These are phyloP conservation scores for Enteromius argenteus DNA, from an alignment of 2,797 vertebrate genomes.

Conservation along the genomic window DNA sequence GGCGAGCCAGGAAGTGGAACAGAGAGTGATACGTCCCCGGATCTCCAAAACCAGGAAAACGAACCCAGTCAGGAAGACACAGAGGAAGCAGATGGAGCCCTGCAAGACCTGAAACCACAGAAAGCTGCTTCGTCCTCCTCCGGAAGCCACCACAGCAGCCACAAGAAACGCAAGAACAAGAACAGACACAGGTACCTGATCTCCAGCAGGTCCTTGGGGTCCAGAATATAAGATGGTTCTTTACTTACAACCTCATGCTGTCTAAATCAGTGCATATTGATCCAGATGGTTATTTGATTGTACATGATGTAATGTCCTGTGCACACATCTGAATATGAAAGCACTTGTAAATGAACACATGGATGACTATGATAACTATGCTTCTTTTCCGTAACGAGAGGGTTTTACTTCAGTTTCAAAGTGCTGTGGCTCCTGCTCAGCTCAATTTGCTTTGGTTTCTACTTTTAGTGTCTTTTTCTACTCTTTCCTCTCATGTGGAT, in stretches of 20 bases:
- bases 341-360: background rate
- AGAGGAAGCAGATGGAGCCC: slow-evolving; percentile 90
- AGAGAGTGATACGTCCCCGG: slow-evolving; percentile 95
- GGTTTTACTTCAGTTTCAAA: background rate
- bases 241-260: too few species aligned
- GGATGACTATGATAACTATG: background rate
- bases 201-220: slow-evolving; percentile 4
- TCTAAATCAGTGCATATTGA: background rate
- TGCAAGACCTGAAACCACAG: slow-evolving; percentile 96
- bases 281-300: background rate
- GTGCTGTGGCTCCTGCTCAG: background rate
- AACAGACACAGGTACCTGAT: slow-evolving; percentile 93
- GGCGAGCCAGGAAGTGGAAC: slow-evolving; percentile 96
- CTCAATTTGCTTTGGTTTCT: background rate
- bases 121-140: slow-evolving; percentile 95
- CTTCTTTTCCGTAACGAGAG: background rate
- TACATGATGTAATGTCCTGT: background rate
- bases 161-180: slow-evolving; percentile 99
- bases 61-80: slow-evolving; percentile 95
- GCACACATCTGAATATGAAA: background rate
- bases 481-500: background rate
- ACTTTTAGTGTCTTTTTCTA: background rate
- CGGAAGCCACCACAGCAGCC: slow-evolving; percentile 93
- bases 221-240: background rate
- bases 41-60: slow-evolving; percentile 98